These are phyloP conservation scores for Melospiza georgiana DNA, from an alignment of 2,113 vertebrate genomes.

Conservation along the genomic window DNA sequence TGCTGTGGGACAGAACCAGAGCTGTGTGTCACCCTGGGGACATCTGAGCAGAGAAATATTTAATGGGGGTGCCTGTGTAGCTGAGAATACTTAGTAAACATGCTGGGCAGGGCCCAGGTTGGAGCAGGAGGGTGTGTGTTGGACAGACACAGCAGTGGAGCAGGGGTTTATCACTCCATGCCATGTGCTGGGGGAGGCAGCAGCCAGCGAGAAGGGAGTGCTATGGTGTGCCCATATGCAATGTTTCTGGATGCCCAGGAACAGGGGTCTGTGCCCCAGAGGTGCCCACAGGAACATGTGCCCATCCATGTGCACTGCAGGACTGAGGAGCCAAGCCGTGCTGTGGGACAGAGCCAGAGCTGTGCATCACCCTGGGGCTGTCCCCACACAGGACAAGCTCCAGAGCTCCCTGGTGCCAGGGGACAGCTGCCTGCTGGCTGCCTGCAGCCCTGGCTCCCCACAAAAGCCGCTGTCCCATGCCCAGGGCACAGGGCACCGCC, in stretches of 20 bases:
- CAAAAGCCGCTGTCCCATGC: neutral
- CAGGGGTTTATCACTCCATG: too few species aligned
- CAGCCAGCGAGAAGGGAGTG: too few species aligned
- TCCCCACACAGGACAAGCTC: neutral
- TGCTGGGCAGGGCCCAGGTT: too few species aligned
- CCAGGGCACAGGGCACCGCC: rapidly evolving
- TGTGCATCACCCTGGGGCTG: neutral
- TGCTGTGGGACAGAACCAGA: neutral
- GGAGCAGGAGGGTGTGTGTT: too few species aligned
- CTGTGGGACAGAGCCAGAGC: neutral
- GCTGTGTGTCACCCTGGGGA: neutral
- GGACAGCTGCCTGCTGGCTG: neutral
- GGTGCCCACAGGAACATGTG: too few species aligned
- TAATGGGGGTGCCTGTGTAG: neutral
- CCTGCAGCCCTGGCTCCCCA: neutral
- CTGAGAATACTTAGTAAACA: neutral
- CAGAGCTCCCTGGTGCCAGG: neutral
- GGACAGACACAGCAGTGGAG: too few species aligned
- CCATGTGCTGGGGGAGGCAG: too few species aligned
- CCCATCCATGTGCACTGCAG: too few species aligned
- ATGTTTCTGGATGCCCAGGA: too few species aligned
- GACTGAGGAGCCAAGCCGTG: too few species aligned
- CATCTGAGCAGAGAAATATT: neutral
- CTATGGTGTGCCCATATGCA: too few species aligned
- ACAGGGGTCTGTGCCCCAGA: too few species aligned